Conservation (phyloP, 2,888 invertebrate species). For the Macaria notata region DNA sequence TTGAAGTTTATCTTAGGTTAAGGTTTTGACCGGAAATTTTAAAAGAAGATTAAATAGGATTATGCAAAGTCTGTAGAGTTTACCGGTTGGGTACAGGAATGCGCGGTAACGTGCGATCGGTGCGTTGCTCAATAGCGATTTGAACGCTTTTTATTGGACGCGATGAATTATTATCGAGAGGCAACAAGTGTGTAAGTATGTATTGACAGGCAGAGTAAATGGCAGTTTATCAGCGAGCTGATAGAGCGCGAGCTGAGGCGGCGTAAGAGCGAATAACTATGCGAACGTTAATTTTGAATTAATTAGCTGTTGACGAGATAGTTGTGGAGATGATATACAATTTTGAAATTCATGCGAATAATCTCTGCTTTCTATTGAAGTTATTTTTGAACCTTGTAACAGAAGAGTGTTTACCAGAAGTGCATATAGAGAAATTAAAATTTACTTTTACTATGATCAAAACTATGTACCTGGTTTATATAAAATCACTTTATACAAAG, state of each 20-base stretch:
- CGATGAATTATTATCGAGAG: slow-evolving; percentile 10
- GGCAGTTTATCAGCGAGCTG: neutral
- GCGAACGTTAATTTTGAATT: no score
- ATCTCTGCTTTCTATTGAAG: no score
- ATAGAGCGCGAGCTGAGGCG: slow-evolving; percentile 9
- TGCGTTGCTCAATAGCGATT: slow-evolving; percentile 12
- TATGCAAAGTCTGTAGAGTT: no score
- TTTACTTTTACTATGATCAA: no score
- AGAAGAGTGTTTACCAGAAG: no score
- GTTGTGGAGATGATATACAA: no score
- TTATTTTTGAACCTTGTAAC: no score
- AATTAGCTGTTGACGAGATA: no score
- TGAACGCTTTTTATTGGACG: slow-evolving; percentile 12
- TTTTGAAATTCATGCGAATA: no score
- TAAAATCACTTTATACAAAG: no score
- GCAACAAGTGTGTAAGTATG: slow-evolving; percentile 4
- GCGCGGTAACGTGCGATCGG: slow-evolving; percentile 8
- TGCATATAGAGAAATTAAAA: no score
- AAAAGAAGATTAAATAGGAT: neutral
- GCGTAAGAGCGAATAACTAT: neutral
- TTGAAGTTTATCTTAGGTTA: slow-evolving; percentile 16
- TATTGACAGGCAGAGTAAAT: slow-evolving; percentile 3
- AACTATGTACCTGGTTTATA: no score
- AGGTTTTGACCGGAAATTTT: slow-evolving; percentile 6
- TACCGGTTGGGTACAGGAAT: neutral